These are phyloP conservation scores for Motacilla tschutschensis DNA, from an alignment of 2,113 vertebrate genomes.

Conservation along the genomic window DNA sequence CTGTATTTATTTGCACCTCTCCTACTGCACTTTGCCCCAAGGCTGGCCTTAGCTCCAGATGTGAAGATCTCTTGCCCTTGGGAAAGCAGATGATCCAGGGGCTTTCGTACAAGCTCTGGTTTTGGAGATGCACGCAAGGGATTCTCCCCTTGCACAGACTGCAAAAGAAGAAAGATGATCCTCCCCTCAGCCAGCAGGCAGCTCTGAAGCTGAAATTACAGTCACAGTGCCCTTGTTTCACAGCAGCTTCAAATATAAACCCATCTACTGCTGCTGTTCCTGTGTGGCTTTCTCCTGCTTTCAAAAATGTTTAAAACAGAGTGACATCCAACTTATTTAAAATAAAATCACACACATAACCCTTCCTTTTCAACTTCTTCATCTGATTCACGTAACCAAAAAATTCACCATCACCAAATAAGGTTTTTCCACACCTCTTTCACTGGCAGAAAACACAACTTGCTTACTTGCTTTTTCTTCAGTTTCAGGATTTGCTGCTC, in stretches of 20 bases:
- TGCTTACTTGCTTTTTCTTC: constrained; percentile 95
- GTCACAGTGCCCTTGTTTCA: constrained; percentile 14
- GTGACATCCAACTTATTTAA: background rate
- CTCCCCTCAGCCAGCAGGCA: background rate
- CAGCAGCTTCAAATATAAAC: background rate
- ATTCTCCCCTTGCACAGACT: background rate
- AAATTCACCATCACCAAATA: background rate
- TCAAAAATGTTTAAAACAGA: background rate
- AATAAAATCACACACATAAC: fast-evolving
- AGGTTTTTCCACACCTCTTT: background rate
- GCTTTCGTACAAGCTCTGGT: background rate
- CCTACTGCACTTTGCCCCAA: background rate
- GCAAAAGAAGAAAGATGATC: background rate
- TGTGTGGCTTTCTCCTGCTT: background rate
- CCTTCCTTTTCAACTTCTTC: background rate
- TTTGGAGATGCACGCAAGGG: background rate
- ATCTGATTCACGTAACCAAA: background rate
- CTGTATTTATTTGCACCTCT: background rate
- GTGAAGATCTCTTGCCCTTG: background rate
- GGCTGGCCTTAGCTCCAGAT: background rate
- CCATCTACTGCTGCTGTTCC: background rate
- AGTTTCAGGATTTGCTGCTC: constrained; percentile 97
- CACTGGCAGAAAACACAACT: background rate
- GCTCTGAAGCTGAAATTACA: constrained; percentile 25
- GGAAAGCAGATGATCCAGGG: background rate